Percentiles rank a stretch among this genome's conserved stretches.
These are phyloP conservation scores for Hirtodrosophila alboralis DNA, from an alignment of 2,888 invertebrate genomes.

Conservation along the genomic window DNA sequence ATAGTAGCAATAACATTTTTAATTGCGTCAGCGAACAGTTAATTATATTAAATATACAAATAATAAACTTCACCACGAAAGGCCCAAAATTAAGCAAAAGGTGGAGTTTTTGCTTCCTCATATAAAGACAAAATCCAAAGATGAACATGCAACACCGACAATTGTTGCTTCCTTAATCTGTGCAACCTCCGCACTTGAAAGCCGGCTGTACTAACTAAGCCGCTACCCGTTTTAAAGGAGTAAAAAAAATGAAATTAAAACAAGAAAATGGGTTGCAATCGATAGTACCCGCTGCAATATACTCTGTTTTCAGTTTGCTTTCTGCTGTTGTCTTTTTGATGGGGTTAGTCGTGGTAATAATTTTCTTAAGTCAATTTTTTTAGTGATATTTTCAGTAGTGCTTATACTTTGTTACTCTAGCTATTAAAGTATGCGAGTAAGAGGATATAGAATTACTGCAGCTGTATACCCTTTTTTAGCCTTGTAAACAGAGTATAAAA, in stretches of 20 bases:
- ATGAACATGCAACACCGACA: slow-evolving; percentile 48
- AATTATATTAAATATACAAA: slow-evolving; percentile 53
- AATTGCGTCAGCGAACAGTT: slow-evolving; percentile 48
- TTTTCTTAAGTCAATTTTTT: no score
- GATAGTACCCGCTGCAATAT: no score
- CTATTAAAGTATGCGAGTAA: no score
- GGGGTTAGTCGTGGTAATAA: no score
- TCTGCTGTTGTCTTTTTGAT: no score
- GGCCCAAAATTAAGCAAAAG: slow-evolving; percentile 31
- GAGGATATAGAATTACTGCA: no score
- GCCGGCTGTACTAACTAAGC: slow-evolving; percentile 54
- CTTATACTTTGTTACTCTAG: no score
- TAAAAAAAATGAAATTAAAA: slow-evolving; percentile 9
- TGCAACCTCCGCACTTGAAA: slow-evolving; percentile 70
- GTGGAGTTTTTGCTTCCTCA: slow-evolving; percentile 34
- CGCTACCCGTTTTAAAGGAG: slow-evolving; percentile 34
- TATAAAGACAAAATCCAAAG: slow-evolving; percentile 28
- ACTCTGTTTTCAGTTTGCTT: no score
- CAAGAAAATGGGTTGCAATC: no score
- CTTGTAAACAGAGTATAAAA: no score
- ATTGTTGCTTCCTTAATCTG: slow-evolving; percentile 67
- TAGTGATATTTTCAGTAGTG: no score
- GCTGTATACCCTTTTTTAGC: no score
- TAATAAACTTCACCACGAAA: slow-evolving; percentile 38
- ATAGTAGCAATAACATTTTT: slow-evolving; percentile 44